Evolutionary conservation across 2,797 vertebrate genomes (phyloP), one percentile per base, ranked within the genome.

Genomic region (Sylvilagus floridanus): DNA sequence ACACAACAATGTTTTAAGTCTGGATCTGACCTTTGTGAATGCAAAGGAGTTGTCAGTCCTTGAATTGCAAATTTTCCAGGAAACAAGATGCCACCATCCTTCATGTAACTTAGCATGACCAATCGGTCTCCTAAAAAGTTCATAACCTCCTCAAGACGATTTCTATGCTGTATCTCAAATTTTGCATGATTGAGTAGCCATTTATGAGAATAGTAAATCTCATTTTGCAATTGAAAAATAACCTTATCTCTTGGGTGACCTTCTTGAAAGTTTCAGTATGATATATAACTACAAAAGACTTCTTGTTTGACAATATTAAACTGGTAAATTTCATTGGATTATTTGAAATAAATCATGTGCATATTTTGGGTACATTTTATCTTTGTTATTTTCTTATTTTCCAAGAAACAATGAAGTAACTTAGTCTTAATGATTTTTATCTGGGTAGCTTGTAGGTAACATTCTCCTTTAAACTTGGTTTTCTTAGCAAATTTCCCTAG

Each of bases 161-260:
- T 79, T 69, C 42, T 30, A 28, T 82, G 66, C 32, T 82, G 35
- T 12, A 28, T n/a, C 16, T 35, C 42, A 69, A 42, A 37, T 42
- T 85, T 37, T 79, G 4, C 54, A 0, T 14, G 26, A 65, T 28
- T 86, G 37, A 78, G 30, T 83, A 65, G 83, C 24, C 96, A 65
- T 88, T 95, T 83, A 81, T 88, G n/a, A 83, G 68, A 88, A 76
- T 22, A 75, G 8, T 66, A 78, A 92, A 50, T 94, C 28, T 71
- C 1, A 73, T 66, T 95, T 95, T 94, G 8, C 47, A 72, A 72
- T 95, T 88, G 77, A 96, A 79, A 62, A 89, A 47, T n/a, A 86
- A n/a, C 32, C 54, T 90, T 66, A 89, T 26, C 28, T 78, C 37
- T 17, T 37, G 26, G 0, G 0, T 68, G 21, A 71, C 84, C n/a